Percentiles rank a stretch among this genome's conserved stretches.
These are phyloP conservation scores for Anthrax anthrax DNA, from an alignment of 2,888 invertebrate species.

Conservation along the genomic window DNA sequence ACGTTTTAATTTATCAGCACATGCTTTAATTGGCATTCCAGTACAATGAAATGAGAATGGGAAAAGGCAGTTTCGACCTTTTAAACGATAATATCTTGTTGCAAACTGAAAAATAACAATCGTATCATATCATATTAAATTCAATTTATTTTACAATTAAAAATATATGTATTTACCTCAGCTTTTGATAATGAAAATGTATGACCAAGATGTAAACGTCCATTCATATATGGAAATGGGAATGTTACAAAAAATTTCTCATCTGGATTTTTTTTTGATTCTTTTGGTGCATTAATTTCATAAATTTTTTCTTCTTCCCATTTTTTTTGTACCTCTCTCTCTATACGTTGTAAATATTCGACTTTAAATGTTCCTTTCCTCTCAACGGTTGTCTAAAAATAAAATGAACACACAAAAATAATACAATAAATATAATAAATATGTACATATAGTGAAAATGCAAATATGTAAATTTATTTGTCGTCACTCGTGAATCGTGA, in stretches of 20 bases:
- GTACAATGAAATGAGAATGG: slow-evolving; percentile 99
- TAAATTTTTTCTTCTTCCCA: slow-evolving; percentile 73
- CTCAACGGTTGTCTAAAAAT: slow-evolving; percentile 27
- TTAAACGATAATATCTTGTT: slow-evolving; percentile 76
- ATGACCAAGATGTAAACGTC: slow-evolving; percentile 92
- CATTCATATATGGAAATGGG: slow-evolving; percentile 99
- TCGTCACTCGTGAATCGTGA: too few species aligned
- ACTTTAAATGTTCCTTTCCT: slow-evolving; percentile 96
- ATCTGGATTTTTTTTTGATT: slow-evolving; percentile 39
- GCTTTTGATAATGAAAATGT: slow-evolving; percentile 95
- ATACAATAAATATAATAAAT: too few species aligned
- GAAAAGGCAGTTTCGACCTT: slow-evolving; percentile 82
- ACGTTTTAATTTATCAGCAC: slow-evolving; percentile 90
- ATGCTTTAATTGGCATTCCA: slow-evolving; percentile 99
- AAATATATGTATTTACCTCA: slow-evolving; percentile 49
- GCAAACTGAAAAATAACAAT: slow-evolving; percentile 51
- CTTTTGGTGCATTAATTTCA: slow-evolving; percentile 65
- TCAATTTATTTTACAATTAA: too few species aligned
- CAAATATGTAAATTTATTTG: too few species aligned
- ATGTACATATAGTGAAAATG: too few species aligned
- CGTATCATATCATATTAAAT: neutral
- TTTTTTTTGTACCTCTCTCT: slow-evolving; percentile 65
- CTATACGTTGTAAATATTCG: slow-evolving; percentile 79
- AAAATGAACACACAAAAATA: neutral
- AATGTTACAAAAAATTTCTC: slow-evolving; percentile 91